Conservation (phyloP, 2,888 invertebrate species). For the Sicus ferrugineus region DNA sequence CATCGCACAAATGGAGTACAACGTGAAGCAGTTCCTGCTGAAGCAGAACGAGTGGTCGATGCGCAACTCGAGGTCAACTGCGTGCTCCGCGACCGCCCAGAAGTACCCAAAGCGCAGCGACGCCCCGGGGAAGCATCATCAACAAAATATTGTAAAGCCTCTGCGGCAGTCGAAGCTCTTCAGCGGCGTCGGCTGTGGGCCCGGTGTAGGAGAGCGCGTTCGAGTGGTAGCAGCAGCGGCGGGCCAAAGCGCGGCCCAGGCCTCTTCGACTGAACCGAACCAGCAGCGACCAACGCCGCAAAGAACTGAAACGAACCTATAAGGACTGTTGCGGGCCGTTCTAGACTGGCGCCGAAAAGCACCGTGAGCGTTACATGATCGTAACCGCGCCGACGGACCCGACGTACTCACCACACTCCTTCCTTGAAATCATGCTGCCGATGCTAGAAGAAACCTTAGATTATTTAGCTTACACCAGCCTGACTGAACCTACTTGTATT, state of each 20-base stretch:
- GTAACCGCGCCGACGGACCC: too few species aligned
- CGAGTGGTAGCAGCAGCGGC: slow-evolving; percentile 45
- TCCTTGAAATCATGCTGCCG: too few species aligned
- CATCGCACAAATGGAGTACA: slow-evolving; percentile 78
- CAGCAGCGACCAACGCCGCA: slow-evolving; percentile 48
- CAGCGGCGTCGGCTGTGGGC: slow-evolving; percentile 47
- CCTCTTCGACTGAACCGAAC: slow-evolving; percentile 15
- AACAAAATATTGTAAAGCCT: slow-evolving; percentile 22
- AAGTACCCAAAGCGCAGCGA: neutral
- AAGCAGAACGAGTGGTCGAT: slow-evolving; percentile 67
- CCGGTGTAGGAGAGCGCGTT: slow-evolving; percentile 55
- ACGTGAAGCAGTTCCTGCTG: slow-evolving; percentile 77
- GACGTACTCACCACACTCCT: too few species aligned
- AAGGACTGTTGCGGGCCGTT: too few species aligned
- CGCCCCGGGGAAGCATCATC: neutral
- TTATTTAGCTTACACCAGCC: too few species aligned
- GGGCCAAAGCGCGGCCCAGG: neutral
- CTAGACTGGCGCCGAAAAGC: too few species aligned
- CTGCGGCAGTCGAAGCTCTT: slow-evolving; percentile 52
- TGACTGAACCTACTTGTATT: too few species aligned
- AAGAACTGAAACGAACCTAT: slow-evolving; percentile 65
- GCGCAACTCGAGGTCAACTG: slow-evolving; percentile 43
- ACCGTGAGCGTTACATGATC: too few species aligned
- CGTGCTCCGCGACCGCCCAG: neutral
- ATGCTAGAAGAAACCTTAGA: too few species aligned